A percentile compares a stretch with the other conserved stretches of the same genome.
phyloP scores from a whole-genome alignment of 2,113 vertebrate species.

The Porphyrio hochstetteri region DNA sequence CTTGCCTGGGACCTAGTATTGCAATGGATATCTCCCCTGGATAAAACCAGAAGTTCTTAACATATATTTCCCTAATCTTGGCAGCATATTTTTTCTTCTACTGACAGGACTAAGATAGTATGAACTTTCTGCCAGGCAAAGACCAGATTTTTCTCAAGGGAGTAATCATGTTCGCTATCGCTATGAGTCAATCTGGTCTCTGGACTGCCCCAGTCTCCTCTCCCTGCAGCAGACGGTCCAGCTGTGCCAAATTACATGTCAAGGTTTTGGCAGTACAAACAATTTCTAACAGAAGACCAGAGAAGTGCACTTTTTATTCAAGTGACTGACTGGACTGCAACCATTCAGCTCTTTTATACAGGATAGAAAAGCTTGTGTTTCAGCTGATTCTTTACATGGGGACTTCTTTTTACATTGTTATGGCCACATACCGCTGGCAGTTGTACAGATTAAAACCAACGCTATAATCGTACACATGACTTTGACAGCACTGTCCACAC shows the following conservation, averaged over 20 bases:
- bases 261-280: conserved; percentile 37
- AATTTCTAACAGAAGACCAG: conserved; percentile 14
- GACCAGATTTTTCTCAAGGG: not conserved
- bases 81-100: not conserved
- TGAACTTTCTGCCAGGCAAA: not conserved
- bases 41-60: not conserved
- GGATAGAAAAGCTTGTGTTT: not conserved
- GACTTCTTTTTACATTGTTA: not conserved
- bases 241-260: not conserved
- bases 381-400: not conserved
- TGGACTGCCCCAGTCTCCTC: not conserved
- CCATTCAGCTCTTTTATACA: not conserved
- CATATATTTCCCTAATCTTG: not conserved
- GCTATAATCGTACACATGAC: not conserved
- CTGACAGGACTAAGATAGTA: conserved; percentile 10
- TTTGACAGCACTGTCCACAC: not conserved
- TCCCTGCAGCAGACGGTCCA: not conserved
- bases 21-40: not conserved
- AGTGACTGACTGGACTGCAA: not conserved
- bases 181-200: not conserved
- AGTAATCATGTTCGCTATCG: not conserved
- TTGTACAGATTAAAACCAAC: not conserved
- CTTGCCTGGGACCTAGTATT: not conserved
- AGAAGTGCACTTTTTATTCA: conserved; percentile 11
- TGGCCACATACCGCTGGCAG: not conserved